Evolutionary conservation across 2,888 invertebrate species (phyloP), one percentile per base, ranked within the genome.

Genomic region (Acronicta leporina): DNA sequence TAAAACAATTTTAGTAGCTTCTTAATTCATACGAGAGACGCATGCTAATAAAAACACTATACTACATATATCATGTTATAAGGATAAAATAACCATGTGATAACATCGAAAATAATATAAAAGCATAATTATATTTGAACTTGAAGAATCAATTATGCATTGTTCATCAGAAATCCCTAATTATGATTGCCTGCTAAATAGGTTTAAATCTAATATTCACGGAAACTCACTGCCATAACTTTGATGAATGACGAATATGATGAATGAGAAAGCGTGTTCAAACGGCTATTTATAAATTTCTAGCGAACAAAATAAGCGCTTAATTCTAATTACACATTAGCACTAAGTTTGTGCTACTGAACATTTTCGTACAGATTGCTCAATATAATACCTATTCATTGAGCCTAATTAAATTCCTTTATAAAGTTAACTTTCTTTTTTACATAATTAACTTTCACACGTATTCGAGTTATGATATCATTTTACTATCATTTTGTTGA

Each of bases 351-450:
- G 38, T 61, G 38, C 55, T 15, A 57, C 55, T 25, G 25, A 33
- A 38, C 42, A 38, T 53, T 33, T 59, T 56, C 43, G 61, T 44
- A 30, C 43, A 50, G 49, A 63, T 75, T 69, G 69, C 69, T 73
- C 67, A 67, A 71, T 61, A 58, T 58, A 57, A 63, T 38, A 64
- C 60, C 77, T 69, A 75, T 75, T 64, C 71, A 71, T 68, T 46
- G 30, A 33, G 47, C 56, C 58, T 27, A 51, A 56, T 49, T 6
- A 44, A 68, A 43, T 47, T 65, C 35, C 46, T 46, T 59, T 25
- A 57, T 60, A 48, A 52, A 74, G 16, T 49, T 46, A 49, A 56
- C 30, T 30, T 30, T 9, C 9, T 9, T 30, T 30, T 9, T 30
- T 27, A n/a, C n/a, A n/a, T 27, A 51, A 60, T 51, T 75, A 61